phyloP scores from a whole-genome alignment of 2,113 vertebrate species.

The zebrafish (Danio rerio) region GRCz12tu NC_133187.1:27087001-27087500 shows the following conservation, averaged over 20 bases:
- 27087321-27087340: constrained; percentile 35
- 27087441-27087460: constrained; percentile 40
- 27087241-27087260: constrained; percentile 42
- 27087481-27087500: constrained; percentile 51
- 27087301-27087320: constrained; percentile 45
- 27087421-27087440: constrained; percentile 19
- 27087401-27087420: constrained; percentile 8
- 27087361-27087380: constrained; percentile 27
- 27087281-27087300: constrained; percentile 35
- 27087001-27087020: constrained; percentile 13
- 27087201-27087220: not conserved
- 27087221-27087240: constrained; percentile 27
- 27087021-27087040: not conserved
- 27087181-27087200: not conserved
- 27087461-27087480: constrained; percentile 40
- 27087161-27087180: not conserved
- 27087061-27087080: not conserved
- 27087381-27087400: not conserved
- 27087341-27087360: constrained; percentile 51
- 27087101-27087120: not conserved
- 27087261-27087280: constrained; percentile 1
- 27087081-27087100: not conserved
- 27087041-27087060: not conserved
- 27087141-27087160: constrained; percentile 2
- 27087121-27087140: too few relatives aligned